phyloP scores from a whole-genome alignment of 2,113 vertebrate genomes.

The Ploceus nigricollis region DNA sequence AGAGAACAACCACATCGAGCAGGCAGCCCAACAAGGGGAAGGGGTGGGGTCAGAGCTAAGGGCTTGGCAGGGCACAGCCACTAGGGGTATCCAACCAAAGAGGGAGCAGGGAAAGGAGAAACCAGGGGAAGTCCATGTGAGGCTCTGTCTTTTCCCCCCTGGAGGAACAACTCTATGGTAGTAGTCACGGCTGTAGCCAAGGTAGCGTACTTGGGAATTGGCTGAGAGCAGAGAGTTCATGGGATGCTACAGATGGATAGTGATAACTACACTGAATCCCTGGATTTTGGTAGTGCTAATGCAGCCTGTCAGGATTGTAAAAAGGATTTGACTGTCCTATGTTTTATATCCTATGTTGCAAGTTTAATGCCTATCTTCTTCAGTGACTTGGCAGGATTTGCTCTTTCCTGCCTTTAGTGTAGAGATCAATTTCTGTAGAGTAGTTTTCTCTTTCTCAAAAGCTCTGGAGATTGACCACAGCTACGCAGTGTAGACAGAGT shows the following conservation, averaged over 20 bases:
- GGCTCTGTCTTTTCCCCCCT: no score
- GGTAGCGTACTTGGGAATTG: no score
- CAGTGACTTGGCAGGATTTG: background rate
- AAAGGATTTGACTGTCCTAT: background rate
- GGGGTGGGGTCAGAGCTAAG: no score
- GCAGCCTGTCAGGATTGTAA: background rate
- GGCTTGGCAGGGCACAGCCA: no score
- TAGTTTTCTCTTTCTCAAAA: background rate
- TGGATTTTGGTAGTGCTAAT: background rate
- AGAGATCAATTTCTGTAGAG: background rate
- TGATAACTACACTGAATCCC: background rate
- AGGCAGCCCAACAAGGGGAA: no score
- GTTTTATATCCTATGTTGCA: background rate
- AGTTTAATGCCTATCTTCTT: background rate
- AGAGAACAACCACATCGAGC: no score
- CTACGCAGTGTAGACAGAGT: accelerated
- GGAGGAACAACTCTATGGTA: no score
- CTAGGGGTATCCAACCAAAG: no score
- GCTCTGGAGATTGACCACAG: background rate
- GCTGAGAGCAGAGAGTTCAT: no score
- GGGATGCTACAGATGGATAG: background rate
- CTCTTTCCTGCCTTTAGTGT: background rate
- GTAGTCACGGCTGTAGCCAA: no score
- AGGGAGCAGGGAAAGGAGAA: no score
- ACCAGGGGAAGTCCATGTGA: no score